Evolutionary conservation across 2,113 vertebrate genomes (phyloP), one percentile per base, ranked within the genome.

Genomic region (Onychorhynchus coronatus): DNA sequence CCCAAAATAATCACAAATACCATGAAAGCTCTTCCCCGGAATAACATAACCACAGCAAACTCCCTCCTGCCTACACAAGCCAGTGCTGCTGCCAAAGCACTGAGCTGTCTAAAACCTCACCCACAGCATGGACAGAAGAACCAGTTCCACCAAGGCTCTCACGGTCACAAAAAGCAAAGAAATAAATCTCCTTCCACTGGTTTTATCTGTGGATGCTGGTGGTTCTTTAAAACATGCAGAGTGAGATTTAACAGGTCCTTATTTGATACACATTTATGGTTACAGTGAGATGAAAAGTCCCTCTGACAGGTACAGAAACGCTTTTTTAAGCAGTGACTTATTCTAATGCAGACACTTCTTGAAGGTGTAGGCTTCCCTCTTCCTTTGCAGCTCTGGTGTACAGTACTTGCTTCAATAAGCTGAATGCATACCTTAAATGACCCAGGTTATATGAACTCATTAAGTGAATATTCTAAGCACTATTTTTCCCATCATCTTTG

Each of bases 21-120:
- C 0, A 0, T 6, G 49, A 66, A 52, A 25, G 9, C 4, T 8
- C 28, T 27, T 65, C 19, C 35, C 62, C n/a, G 11, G 47, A n/a
- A 7, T 19, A 55, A 55, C 19, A 25, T 27, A 9, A 55, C 19
- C 33, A 23, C 2, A 70, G 24, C 31, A 65, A 77, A 14, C 22
- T 24, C 15, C 16, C 1, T 19, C 58, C 56, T 72, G 62, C 21
- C 66, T 46, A 11, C 49, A 44, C 20, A n/a, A 72, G 44, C 23
- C 30, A 20, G 14, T 3, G 35, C 37, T 83, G 72, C 71, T 92
- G 42, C 25, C 35, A 11, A 68, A 79, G 41, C 11, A 35, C 47
- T 19, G 11, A 21, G 17, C 39, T 42, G 33, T 4, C 21, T 35
- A 52, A 52, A 86, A 50, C 10, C 58, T 58, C 49, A 37, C 9